Base-by-base conservation (phyloP, 2,797 vertebrate species). In the Enteromius thamalakanensis region DNA sequence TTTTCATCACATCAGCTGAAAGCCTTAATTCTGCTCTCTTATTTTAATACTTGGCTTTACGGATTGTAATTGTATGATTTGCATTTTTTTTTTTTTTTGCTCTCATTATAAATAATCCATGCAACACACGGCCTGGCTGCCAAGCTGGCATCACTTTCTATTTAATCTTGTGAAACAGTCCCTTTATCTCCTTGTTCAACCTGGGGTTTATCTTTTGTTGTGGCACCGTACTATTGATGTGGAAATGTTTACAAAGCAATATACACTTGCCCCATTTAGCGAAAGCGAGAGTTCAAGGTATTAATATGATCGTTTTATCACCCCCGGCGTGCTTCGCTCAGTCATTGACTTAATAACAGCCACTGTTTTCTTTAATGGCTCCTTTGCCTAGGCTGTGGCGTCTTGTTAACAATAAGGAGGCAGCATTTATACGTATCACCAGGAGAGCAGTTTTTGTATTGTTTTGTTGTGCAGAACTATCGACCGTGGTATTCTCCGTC, bases 41-140 rank as follows among this genome's bases (percentile, higher is more conserved):
- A 78, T 89, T 87, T 84, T 88, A 89, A 90, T 88, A 88, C 87
- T 87, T 90, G 69, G 91, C 88, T 91, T 89, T 90, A 86, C 84
- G 88, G 88, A 89, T 90, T 91, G 87, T 91, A 91, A 92, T 92
- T 91, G 89, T 89, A 90, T 86, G 87, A 92, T 92, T 92, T 92
- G 90, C 91, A 92, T 93, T 90, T 91, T 51, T 19, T 49, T 19
- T 87, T 90, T 89, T 88, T 58, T 45, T 40, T 42, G 70, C 84
- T 64, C 81, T 87, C 85, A 87, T 90, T 89, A 90, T 86, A 90
- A 82, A 89, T 89, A 90, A 91, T 91, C 90, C 86, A 86, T 82
- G 72, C 86, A 67, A 80, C 72, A 79, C 81, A 83, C 69, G 37
- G 71, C 55, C 58, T 71, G 75, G 37, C 84, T 87, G 89, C 87